Percentiles rank a stretch among this genome's conserved stretches.
Evolutionary conservation across 1,140 invertebrate genomes (phyloP).

Genomic region (Nomia melanderi): DNA sequence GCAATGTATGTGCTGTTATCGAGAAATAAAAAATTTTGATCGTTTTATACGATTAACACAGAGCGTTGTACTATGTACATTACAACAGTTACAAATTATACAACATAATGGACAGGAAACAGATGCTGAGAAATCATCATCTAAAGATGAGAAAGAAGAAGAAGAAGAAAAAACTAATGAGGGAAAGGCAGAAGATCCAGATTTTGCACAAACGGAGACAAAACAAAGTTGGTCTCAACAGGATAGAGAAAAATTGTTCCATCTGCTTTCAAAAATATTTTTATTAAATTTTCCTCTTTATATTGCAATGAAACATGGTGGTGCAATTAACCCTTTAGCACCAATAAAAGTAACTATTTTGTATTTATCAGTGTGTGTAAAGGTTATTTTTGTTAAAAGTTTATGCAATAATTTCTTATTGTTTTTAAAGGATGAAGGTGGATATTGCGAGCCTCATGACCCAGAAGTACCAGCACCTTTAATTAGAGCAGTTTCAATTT

Average conservation of each 20-base stretch:
- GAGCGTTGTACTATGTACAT: constrained; percentile 87
- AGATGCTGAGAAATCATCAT: constrained; percentile 70
- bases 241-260: constrained; percentile 89
- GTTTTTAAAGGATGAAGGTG: constrained; percentile 75
- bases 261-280: constrained; percentile 91
- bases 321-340: constrained; percentile 75
- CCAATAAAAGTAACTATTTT: constrained; percentile 73
- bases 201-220: constrained; percentile 49
- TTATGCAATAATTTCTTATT: constrained; percentile 18
- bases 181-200: constrained; percentile 54
- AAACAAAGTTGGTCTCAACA: constrained; percentile 84
- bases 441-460: constrained; percentile 95
- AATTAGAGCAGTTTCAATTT: constrained; percentile 93
- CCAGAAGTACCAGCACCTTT: constrained; percentile 94
- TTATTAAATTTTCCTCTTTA: constrained; percentile 95
- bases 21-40: constrained; percentile 94
- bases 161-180: constrained; percentile 67
- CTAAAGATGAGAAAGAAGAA: constrained; percentile 66
- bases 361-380: background rate
- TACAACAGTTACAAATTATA: constrained; percentile 88
- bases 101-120: constrained; percentile 81
- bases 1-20: constrained; percentile 96
- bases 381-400: background rate
- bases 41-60: constrained; percentile 93
- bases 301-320: constrained; percentile 92